Percentiles rank a stretch among this genome's conserved stretches.
These are phyloP conservation scores for Phrixothrix hirtus DNA, from an alignment of 2,888 invertebrate genomes.

Conservation along the genomic window DNA sequence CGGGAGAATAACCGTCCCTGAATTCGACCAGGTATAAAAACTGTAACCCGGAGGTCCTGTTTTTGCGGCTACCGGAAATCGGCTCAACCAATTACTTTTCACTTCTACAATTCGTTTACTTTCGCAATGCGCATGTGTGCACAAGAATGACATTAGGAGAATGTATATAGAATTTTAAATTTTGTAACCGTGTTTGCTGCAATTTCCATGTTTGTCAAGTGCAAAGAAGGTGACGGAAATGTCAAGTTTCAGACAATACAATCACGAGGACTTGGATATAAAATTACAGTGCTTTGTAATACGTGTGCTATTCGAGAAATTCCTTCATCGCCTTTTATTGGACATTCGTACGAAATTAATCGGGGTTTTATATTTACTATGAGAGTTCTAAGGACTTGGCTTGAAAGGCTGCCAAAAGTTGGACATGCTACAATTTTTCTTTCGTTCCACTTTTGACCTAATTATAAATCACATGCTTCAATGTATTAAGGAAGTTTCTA, in stretches of 20 bases:
- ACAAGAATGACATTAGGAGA: no score
- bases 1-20: no score
- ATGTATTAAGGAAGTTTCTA: constrained; percentile 9
- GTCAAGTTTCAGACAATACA: constrained; percentile 16
- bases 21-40: no score
- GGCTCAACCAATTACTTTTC: no score
- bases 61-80: no score
- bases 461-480: constrained; percentile 14
- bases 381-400: constrained; percentile 28
- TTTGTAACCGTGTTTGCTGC: constrained; percentile 22
- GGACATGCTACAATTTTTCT: constrained; percentile 29
- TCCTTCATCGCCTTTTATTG: constrained; percentile 13
- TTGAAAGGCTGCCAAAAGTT: constrained; percentile 23
- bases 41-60: no score
- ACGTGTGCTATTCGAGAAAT: constrained; percentile 17
- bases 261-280: constrained; percentile 21
- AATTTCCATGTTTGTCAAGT: constrained; percentile 16
- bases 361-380: constrained; percentile 28
- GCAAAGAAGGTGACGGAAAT: constrained; percentile 19
- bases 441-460: constrained; percentile 11
- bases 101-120: no score
- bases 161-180: constrained; percentile 23
- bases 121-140: no score
- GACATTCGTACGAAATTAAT: constrained; percentile 27
- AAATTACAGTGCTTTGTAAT: constrained; percentile 19